Evolutionary conservation across 2,888 invertebrate species (phyloP).

Genomic region (Pterostichus niger): DNA sequence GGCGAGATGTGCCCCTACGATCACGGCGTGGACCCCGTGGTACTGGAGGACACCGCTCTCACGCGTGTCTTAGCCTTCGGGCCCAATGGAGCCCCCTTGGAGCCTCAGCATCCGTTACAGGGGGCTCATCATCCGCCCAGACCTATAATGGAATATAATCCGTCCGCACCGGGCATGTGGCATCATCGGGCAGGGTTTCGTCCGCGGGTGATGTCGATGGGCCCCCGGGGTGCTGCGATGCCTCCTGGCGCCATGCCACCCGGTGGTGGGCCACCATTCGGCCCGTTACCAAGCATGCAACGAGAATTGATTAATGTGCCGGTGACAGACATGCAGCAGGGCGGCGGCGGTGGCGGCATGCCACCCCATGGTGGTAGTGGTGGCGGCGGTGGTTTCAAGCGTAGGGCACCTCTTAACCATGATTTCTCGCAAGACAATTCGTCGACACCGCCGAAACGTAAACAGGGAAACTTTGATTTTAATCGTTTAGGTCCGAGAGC

Average conservation of each 20-base stretch:
- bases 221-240: slow-evolving; percentile 74
- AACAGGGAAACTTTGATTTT: slow-evolving; percentile 75
- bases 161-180: slow-evolving; percentile 75
- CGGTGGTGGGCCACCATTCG: slow-evolving; percentile 71
- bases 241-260: slow-evolving; percentile 69
- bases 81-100: slow-evolving; percentile 75
- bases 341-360: too few relatives aligned
- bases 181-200: slow-evolving; percentile 69
- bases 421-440: neutral
- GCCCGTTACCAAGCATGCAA: slow-evolving; percentile 77
- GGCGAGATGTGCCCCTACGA: slow-evolving; percentile 98
- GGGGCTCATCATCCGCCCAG: slow-evolving; percentile 67
- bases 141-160: slow-evolving; percentile 68
- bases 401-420: slow-evolving; percentile 5
- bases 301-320: slow-evolving; percentile 89
- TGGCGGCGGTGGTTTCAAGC: slow-evolving; percentile 68
- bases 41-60: slow-evolving; percentile 90
- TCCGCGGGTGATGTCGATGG: slow-evolving; percentile 60
- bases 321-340: slow-evolving; percentile 75
- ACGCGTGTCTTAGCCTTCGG: slow-evolving; percentile 79
- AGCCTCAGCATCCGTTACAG: slow-evolving; percentile 68
- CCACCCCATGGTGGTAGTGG: too few relatives aligned
- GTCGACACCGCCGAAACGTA: neutral
- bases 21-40: slow-evolving; percentile 97
- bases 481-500: slow-evolving; percentile 84